A percentile compares a stretch with the other conserved stretches of the same genome.
phyloP scores from a whole-genome alignment of 2,888 invertebrate genomes.

The Meteorus cinctellus region DNA sequence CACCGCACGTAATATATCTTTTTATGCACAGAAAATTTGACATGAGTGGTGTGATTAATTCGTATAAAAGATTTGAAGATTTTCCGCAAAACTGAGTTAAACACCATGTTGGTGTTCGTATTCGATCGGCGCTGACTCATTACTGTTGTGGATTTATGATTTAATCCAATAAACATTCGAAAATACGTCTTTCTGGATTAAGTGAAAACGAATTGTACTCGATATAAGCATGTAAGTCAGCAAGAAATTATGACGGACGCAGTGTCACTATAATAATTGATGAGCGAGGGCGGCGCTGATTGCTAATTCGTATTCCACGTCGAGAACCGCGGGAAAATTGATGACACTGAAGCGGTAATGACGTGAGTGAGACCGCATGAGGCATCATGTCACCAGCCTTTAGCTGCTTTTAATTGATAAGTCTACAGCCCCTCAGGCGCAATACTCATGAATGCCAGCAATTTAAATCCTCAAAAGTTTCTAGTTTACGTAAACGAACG shows the following conservation, averaged over 20 bases:
- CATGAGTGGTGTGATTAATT: constrained; percentile 36
- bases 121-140: constrained; percentile 21
- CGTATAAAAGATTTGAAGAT: constrained; percentile 32
- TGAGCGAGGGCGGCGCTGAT: constrained; percentile 55
- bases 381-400: constrained; percentile 33
- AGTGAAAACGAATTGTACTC: background rate
- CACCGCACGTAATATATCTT: background rate
- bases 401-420: constrained; percentile 45
- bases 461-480: constrained; percentile 22
- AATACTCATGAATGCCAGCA: constrained; percentile 20
- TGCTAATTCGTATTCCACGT: constrained; percentile 63
- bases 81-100: background rate
- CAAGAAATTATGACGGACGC: constrained; percentile 45
- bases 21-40: constrained; percentile 34
- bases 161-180: no score
- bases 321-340: constrained; percentile 49
- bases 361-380: constrained; percentile 35
- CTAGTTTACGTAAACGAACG: constrained; percentile 20
- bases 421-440: constrained; percentile 24
- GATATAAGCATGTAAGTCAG: background rate
- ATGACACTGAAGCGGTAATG: constrained; percentile 48
- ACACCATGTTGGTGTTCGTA: background rate
- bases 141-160: constrained; percentile 12
- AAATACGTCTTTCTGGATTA: no score
- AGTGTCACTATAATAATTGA: constrained; percentile 56